These are phyloP conservation scores for Sapajus apella DNA, from an alignment of 2,113 vertebrate species.

Conservation along the genomic window DNA sequence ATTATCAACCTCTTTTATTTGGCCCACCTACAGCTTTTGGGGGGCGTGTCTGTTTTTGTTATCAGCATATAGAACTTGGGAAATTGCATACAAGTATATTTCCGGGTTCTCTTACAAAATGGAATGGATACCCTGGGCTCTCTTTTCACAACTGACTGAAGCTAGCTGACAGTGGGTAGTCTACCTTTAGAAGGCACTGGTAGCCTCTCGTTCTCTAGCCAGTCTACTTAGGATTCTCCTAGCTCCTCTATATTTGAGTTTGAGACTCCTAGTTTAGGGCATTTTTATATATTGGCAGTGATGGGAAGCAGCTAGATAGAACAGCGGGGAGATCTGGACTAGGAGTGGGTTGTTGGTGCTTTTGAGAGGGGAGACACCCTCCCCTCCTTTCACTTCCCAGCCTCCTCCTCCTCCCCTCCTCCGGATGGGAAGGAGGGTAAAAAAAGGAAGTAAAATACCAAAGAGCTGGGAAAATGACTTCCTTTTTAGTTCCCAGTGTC, in stretches of 20 bases:
- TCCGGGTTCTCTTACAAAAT: background rate
- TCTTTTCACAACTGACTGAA: fast-evolving
- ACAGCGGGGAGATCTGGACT: background rate
- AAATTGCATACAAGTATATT: background rate
- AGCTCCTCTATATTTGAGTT: background rate
- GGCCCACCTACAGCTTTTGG: background rate
- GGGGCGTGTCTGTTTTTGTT: background rate
- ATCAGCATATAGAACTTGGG: background rate
- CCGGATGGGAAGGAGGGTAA: too few relatives aligned
- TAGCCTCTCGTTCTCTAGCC: background rate
- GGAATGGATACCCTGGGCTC: background rate
- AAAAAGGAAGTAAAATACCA: too few relatives aligned
- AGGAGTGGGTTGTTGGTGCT: background rate
- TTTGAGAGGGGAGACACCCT: background rate
- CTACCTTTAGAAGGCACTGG: background rate
- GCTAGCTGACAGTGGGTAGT: background rate
- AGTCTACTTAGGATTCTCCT: background rate
- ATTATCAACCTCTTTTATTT: background rate
- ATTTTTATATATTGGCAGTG: background rate
- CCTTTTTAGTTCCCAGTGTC: too few relatives aligned
- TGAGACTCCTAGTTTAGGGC: background rate
- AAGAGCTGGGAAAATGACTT: too few relatives aligned
- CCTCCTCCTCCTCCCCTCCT: too few relatives aligned
- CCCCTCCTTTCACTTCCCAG: too few relatives aligned
- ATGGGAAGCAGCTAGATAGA: background rate